A percentile compares a stretch with the other conserved stretches of the same genome.
Conservation (phyloP, 64 coral and sea anemone genomes). For the Hydrozoanthus tunicans region DNA sequence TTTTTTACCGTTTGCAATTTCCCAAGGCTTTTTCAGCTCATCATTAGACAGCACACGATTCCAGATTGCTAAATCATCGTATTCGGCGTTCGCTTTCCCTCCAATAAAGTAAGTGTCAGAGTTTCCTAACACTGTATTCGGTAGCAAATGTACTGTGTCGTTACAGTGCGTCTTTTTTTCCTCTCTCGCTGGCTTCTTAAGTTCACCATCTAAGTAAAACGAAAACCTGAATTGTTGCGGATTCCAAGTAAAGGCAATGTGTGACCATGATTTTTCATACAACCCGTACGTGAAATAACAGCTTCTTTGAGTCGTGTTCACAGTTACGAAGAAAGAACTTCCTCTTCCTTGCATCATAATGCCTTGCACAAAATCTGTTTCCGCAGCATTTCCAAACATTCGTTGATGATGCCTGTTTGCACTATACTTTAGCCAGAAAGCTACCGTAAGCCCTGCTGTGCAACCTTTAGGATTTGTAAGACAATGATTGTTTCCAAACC, state of each 20-base stretch:
- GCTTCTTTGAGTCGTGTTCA: background rate
- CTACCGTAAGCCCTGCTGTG: background rate
- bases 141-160: background rate
- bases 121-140: background rate
- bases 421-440: conserved; percentile 24
- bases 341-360: background rate
- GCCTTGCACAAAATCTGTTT: background rate
- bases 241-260: conserved; percentile 26
- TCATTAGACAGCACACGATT: background rate
- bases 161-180: background rate
- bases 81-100: background rate
- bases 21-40: conserved; percentile 2
- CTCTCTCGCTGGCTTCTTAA: no score
- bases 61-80: conserved; percentile 51
- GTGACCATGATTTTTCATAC: background rate
- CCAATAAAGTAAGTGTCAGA: conserved; percentile 30
- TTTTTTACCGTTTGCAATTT: background rate
- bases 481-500: background rate
- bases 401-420: background rate
- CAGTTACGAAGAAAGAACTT: background rate
- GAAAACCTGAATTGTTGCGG: background rate
- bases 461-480: conserved; percentile 8
- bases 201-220: background rate
- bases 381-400: conserved; percentile 7
- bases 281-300: background rate